Evolutionary conservation across 2,888 invertebrate genomes (phyloP), one percentile per base, ranked within the genome.

Genomic region (Netelia inedita): DNA sequence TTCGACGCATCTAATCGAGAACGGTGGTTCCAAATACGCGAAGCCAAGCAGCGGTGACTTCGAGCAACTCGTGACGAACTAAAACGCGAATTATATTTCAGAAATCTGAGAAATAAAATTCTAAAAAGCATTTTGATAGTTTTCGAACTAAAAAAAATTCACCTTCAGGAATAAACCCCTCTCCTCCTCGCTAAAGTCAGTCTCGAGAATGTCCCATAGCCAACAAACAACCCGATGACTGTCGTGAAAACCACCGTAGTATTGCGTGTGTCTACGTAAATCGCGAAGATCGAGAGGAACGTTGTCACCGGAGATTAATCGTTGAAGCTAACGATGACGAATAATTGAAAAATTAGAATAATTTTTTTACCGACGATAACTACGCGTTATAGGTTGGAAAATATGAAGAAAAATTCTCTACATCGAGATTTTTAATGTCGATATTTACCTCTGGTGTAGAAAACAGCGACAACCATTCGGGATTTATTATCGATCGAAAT

Each of bases 201-300:
- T 96, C 90, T 98, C 98, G 86, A 99, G 95, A 90, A 99, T 98
- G 94, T 99, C 99, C 99, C 99, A 99, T 72, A 99, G 95, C 99
- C 99, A 99, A 92, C 98, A 97, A 71, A 99, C 98, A 72, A 99
- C 99, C 88, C 98, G 96, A 94, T 99, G 99, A 83, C 98, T 98
- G 95, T 98, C 98, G 94, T 99, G 99, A 94, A 99, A 99, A 5
- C 99, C 99, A 82, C 99, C 99, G 94, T 99, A 99, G 95, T 99
- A 99, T 94, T 99, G 99, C 10, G 99, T 99, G 94, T 99, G 97
- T 75, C 96, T 96, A 1, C 98, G 95, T 85, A 98, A 94, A 94
- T 98, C 98, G 88, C 96, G 95, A 88, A 99, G 94, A 94, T 99
- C 99, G 59, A 99, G 94, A 0, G 98, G 98, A 50, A 97, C 97